phyloP scores from a whole-genome alignment of 2,113 vertebrate genomes.

The Zootoca vivipara region DNA sequence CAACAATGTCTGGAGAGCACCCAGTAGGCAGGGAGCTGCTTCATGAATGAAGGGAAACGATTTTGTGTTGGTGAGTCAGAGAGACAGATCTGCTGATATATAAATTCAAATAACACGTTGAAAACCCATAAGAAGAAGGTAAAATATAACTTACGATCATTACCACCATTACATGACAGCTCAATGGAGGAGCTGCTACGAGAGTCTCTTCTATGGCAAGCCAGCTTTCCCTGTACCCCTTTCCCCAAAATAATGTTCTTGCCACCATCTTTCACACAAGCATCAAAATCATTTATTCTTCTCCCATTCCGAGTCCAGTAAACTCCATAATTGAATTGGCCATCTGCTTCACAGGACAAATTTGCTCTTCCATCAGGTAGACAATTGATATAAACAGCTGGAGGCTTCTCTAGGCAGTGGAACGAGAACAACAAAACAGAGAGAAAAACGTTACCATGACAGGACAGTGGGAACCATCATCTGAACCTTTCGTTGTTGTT shows the following conservation, averaged over 20 bases:
- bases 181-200: conserved; percentile 19
- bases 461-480: background rate
- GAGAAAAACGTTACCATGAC: background rate
- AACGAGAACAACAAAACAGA: background rate
- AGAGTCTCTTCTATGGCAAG: background rate
- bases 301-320: conserved; percentile 55
- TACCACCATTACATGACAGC: conserved; percentile 53
- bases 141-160: conserved; percentile 40
- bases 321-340: background rate
- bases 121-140: background rate
- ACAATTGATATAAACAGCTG: conserved; percentile 43
- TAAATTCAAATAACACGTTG: background rate
- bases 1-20: too few species aligned
- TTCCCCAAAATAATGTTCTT: conserved; percentile 61
- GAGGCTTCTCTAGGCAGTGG: background rate
- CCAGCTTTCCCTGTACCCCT: conserved; percentile 34
- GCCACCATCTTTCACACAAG: conserved; percentile 54
- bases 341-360: conserved; percentile 35
- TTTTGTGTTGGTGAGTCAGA: background rate
- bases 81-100: background rate
- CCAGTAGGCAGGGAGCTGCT: too few species aligned
- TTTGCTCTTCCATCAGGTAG: conserved; percentile 55
- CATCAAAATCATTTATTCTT: accelerated
- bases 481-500: background rate
- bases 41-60: background rate